Evolutionary conservation across 2,113 vertebrate species (phyloP).

Genomic region (Bubo scandiacus): DNA sequence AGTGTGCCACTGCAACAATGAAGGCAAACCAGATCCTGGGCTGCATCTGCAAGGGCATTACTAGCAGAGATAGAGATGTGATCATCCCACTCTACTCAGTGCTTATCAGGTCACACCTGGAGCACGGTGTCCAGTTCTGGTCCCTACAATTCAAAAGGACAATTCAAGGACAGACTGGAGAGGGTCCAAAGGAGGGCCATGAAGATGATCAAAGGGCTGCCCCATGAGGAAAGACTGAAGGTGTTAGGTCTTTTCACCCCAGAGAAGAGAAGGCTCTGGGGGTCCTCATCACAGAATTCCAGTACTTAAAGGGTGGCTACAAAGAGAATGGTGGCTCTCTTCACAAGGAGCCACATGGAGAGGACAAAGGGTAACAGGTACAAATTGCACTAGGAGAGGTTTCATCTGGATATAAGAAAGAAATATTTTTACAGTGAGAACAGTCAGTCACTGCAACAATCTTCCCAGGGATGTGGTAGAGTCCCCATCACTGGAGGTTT

Average conservation of each 20-base stretch:
- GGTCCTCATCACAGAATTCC: not conserved
- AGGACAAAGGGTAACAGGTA: not conserved
- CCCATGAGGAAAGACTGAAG: not conserved
- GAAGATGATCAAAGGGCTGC: not conserved
- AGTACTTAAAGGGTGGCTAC: not conserved
- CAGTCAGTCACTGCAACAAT: not conserved
- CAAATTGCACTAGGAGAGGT: not conserved
- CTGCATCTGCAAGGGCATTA: accelerated
- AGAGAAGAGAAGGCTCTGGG: not conserved
- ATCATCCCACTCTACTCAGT: no score
- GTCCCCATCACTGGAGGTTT: not conserved
- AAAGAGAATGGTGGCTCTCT: not conserved
- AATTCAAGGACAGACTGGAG: not conserved
- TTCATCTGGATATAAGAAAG: not conserved
- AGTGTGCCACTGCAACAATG: accelerated
- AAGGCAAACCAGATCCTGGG: not conserved
- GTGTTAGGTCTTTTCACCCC: not conserved
- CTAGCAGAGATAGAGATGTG: not conserved
- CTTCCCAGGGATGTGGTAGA: not conserved
- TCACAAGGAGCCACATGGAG: not conserved
- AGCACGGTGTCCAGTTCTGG: not conserved
- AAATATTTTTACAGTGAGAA: not conserved
- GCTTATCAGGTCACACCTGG: not conserved
- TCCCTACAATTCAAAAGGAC: no score
- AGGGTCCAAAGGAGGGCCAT: not conserved